Evolutionary conservation across 2,888 invertebrate genomes (phyloP), one percentile per base, ranked within the genome.

Genomic region (Morinoia aosen): DNA sequence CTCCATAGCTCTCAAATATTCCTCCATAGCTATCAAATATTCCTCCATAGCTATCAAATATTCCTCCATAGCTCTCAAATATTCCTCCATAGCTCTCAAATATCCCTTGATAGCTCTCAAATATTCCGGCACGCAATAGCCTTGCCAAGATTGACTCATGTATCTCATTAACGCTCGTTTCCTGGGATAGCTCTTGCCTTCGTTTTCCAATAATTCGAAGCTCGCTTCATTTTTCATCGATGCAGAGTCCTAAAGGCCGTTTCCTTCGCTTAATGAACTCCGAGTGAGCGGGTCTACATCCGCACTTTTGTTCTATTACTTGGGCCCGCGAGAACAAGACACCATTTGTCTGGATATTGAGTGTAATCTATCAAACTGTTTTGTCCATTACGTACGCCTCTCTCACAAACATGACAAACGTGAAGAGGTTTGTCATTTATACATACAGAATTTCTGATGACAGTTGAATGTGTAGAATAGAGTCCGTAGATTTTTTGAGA

Each of bases 121-220:
- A 19, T 61, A 61, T 61, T 19, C 61, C 61, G 8, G 61, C 48
- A 48, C 48, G 48, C 48, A 48, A 48, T 61, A 61, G 19, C 19
- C 61, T 8, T 2, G 61, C 16, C 76, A 76, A 76, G 76, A 76
- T 76, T 76, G 76, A 76, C 76, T 76, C 33, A 33, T 33, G 76
- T 76, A 33, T 33, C 76, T 76, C 76, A 76, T 76, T 76, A 76
- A 33, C 16, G 76, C 76, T 76, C 76, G 76, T 76, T 19, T 19
- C 2, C 76, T 76, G 25, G 19, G 2, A 16, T 16, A 33, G 8
- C 76, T 16, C 76, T 10, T 3, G 19, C 76, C 25, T 76, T 76
- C 76, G 76, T 76, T 76, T 76, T 33, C 76, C 76, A 76, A 76
- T 76, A 76, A 76, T 76, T 76, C 76, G 76, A 19, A 76, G 76